Base-by-base conservation (phyloP, 2,797 vertebrate species). In the Enteromius fasciolatus region DNA sequence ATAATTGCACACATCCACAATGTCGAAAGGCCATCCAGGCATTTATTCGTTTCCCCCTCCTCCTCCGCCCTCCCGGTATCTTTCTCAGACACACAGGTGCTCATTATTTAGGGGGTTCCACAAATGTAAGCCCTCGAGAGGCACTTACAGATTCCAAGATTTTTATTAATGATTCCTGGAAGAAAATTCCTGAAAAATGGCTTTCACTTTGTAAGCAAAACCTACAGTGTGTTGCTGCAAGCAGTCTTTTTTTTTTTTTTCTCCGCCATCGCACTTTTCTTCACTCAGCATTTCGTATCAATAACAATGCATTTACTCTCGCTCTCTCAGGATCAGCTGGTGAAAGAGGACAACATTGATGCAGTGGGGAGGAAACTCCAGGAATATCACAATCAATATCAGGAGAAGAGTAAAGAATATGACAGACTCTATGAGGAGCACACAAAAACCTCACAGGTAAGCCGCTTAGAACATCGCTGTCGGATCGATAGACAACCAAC, bases 301-400 rank as follows among this genome's bases (percentile, higher is more conserved):
- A 83, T 95, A 95, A 90, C 94, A 93, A 61, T 44, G 61, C 72
- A 92, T 94, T 85, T 94, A 93, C 0, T 94, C 92, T 86, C 94
- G 92, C 90, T 95, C 93, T 87, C 93, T 70, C 87, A 98, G 97
- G 97, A 98, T 93, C 97, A 97, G 89, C 91, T 98, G 92, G 96
- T 99, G 73, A 98, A 99, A 94, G 97, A 98, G 94, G 97, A 98
- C 89, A 98, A 95, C 83, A 96, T 98, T 52, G 97, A 99, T 63
- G 97, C 96, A 10, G 97, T 98, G 33, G 97, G 97, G 70, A 98
- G 97, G 93, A 98, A 97, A 89, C 95, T 99, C 81, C 97, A 98
- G 90, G 97, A 99, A 87, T 97, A 97, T 88, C 97, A 99, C 86
- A 94, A 92, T 89, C 97, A 98, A 86, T 98, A 96, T 92, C 97